These are phyloP conservation scores for Nyctibius bracteatus DNA, from an alignment of 2,113 vertebrate species.

Conservation along the genomic window DNA sequence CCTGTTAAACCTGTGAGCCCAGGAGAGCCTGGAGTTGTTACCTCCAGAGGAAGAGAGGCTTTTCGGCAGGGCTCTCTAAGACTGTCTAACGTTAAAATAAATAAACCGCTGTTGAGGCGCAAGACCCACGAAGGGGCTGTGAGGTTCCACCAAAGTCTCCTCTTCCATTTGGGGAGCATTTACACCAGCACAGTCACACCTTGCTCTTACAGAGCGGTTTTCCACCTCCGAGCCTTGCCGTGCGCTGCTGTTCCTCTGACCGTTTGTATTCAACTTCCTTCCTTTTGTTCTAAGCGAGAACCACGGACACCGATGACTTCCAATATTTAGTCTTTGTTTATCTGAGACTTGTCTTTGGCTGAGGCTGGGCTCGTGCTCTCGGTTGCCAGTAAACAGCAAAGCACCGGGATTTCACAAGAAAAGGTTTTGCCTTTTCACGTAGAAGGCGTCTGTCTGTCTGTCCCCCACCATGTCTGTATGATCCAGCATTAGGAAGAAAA, in stretches of 20 bases:
- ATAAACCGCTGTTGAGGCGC: background rate
- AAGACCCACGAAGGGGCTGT: background rate
- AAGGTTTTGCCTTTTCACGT: background rate
- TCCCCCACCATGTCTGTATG: background rate
- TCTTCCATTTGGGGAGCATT: background rate
- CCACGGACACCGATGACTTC: background rate
- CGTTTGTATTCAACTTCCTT: conserved; percentile 37
- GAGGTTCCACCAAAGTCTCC: background rate
- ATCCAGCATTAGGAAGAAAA: background rate
- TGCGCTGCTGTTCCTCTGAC: background rate
- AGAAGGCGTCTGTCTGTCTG: background rate
- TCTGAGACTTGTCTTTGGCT: conserved; percentile 2
- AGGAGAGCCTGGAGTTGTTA: background rate
- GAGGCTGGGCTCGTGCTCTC: background rate
- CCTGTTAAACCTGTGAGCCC: background rate
- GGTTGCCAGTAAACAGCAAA: background rate
- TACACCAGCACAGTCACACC: background rate
- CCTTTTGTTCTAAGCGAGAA: background rate
- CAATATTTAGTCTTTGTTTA: conserved; percentile 24
- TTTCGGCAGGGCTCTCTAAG: background rate
- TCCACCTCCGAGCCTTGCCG: background rate
- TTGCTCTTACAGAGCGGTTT: background rate
- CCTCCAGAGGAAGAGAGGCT: background rate
- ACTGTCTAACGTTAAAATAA: background rate
- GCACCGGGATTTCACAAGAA: background rate